phyloP scores from a whole-genome alignment of 53 echinoderm and acorn worm genomes.

The Zoroaster sp. region DNA sequence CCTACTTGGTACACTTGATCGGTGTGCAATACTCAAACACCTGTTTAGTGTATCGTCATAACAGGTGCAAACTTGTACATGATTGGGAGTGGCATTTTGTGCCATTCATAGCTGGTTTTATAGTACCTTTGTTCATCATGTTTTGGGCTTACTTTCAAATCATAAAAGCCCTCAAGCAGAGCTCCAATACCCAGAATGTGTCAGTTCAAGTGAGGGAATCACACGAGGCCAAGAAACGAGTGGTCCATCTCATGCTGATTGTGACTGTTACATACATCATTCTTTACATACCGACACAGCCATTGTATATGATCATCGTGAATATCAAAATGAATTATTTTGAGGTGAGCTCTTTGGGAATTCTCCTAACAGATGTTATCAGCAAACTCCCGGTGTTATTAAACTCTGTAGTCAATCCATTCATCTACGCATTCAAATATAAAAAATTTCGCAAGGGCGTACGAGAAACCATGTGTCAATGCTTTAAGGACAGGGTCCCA shows the following conservation, averaged over 20 bases:
- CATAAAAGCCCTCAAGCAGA: neutral
- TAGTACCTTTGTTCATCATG: neutral
- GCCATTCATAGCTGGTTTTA: neutral
- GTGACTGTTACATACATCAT: neutral
- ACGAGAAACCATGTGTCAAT: slow-evolving; percentile 54
- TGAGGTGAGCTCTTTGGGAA: neutral
- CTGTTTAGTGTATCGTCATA: neutral
- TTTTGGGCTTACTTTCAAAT: slow-evolving; percentile 33
- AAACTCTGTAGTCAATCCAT: slow-evolving; percentile 88
- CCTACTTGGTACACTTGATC: neutral
- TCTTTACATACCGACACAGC: slow-evolving; percentile 48
- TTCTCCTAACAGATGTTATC: neutral
- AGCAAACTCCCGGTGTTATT: slow-evolving; percentile 44
- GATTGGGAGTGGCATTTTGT: slow-evolving; percentile 31
- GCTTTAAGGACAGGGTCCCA: neutral
- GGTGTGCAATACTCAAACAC: neutral
- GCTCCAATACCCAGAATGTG: neutral
- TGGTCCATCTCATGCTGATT: slow-evolving; percentile 26
- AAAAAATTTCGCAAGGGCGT: slow-evolving; percentile 91
- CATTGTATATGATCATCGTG: slow-evolving; percentile 10
- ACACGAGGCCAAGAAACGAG: neutral
- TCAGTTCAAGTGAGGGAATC: neutral
- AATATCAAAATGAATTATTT: neutral
- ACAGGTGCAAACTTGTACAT: slow-evolving; percentile 1
- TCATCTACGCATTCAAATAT: slow-evolving; percentile 97